Evolutionary conservation across 2,888 invertebrate genomes (phyloP).

Genomic region (Lepidocyrtoides sp.): DNA sequence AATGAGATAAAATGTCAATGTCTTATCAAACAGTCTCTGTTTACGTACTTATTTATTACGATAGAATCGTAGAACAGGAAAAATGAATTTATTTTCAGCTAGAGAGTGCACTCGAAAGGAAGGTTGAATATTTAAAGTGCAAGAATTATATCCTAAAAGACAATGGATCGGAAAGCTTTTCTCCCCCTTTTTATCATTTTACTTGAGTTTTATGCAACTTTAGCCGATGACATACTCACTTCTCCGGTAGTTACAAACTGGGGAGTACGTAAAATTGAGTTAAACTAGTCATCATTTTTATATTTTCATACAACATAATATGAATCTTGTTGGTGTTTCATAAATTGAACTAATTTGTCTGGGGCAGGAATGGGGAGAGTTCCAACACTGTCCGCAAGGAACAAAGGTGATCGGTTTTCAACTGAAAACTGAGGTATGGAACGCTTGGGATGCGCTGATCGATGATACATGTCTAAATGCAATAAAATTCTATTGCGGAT

Average conservation of each 20-base stretch:
- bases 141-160: too few species aligned
- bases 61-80: neutral
- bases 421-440: conserved; percentile 78
- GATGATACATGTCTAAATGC: conserved; percentile 76
- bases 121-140: too few species aligned
- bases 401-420: conserved; percentile 78
- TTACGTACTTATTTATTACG: neutral
- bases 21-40: neutral
- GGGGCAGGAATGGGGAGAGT: conserved; percentile 74
- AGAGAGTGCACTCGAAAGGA: too few species aligned
- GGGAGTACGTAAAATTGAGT: conserved; percentile 68
- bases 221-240: conserved; percentile 56
- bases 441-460: conserved; percentile 41
- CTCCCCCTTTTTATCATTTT: neutral
- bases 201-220: neutral
- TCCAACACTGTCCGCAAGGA: conserved; percentile 77
- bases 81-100: neutral
- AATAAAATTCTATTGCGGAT: conserved; percentile 79
- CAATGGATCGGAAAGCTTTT: neutral
- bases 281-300: neutral
- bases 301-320: too few species aligned
- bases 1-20: too few species aligned
- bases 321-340: too few species aligned
- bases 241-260: conserved; percentile 79
- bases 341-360: neutral